Base-by-base conservation (phyloP, 2,888 invertebrate genomes). In the Lacanobia wlatinum region DNA sequence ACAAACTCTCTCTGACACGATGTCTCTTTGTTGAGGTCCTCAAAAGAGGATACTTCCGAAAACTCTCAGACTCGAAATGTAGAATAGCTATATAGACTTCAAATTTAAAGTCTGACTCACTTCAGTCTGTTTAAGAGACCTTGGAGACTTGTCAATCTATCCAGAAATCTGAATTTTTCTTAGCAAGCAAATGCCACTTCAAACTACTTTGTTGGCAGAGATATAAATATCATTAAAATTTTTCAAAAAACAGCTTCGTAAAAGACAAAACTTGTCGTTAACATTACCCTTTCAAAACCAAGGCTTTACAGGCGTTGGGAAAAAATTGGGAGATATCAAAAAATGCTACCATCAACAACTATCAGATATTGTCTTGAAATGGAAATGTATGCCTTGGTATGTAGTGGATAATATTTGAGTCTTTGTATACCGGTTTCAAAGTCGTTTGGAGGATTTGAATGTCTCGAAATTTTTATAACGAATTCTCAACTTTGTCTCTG, bases 401-500 rank as follows among this genome's bases (percentile, higher is more conserved):
- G 50, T 55, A 79, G 70, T 65, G 62, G 56, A 73, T 75, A 80
- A 80, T 70, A 77, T 77, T 74, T 77, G 70, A 71, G 66, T 48
- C 62, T 76, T 68, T 62, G 60, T 70, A 74, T 81, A 82, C 84
- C 82, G 83, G 84, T 83, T 84, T 74, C 65, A 76, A 75, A 73
- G 76, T 64, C 73, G 59, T 59, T 59, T 65, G 72, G 67, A 68
- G 28, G 71, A 83, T 83, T 84, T 78, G 65, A 83, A 84, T 84
- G 70, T 71, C 75, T 84, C 78, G 71, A 76, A 84, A 83, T 78
- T 81, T 68, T 73, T 73, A 52, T 71, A 81, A 73, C 75, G 70
- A 78, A 72, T 70, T 76, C 70, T 67, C 50, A 68, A 70, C 38
- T 60, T 77, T 69, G 62, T 84, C 59, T 28, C 28, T 28, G 28